These are phyloP conservation scores for Dinoponera quadriceps DNA, from an alignment of 1,140 invertebrate genomes.

Conservation along the genomic window DNA sequence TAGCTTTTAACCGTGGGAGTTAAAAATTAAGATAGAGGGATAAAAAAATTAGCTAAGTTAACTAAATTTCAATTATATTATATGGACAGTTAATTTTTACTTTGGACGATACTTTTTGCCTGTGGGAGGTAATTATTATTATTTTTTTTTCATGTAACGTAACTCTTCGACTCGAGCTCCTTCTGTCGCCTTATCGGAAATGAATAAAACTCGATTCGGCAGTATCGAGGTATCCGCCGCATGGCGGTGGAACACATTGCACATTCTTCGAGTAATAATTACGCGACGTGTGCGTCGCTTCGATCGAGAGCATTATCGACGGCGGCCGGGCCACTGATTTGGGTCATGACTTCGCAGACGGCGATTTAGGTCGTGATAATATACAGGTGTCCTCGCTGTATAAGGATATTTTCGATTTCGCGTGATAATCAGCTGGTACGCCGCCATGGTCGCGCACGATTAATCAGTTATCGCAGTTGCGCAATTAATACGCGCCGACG, in stretches of 20 bases:
- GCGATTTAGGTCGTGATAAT: not conserved
- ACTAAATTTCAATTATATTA: no score
- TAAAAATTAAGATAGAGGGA: no score
- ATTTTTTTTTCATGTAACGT: not conserved
- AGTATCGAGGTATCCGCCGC: no score
- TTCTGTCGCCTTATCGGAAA: not conserved
- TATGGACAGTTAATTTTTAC: no score
- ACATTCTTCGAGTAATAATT: not conserved
- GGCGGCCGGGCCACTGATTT: no score
- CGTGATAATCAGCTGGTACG: not conserved
- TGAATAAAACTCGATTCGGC: not conserved
- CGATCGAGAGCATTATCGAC: not conserved
- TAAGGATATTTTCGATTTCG: constrained; percentile 6
- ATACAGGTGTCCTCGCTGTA: not conserved
- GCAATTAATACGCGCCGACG: not conserved
- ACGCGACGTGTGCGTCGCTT: not conserved
- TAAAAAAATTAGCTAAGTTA: no score
- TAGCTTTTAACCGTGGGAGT: no score
- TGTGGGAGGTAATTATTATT: no score
- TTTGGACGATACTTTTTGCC: no score
- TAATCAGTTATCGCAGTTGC: not conserved
- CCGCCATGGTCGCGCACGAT: not conserved
- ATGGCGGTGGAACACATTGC: not conserved
- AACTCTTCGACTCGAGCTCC: not conserved
- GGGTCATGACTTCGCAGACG: no score